phyloP scores from a whole-genome alignment of 2,113 vertebrate genomes.

The Chionis minor region DNA sequence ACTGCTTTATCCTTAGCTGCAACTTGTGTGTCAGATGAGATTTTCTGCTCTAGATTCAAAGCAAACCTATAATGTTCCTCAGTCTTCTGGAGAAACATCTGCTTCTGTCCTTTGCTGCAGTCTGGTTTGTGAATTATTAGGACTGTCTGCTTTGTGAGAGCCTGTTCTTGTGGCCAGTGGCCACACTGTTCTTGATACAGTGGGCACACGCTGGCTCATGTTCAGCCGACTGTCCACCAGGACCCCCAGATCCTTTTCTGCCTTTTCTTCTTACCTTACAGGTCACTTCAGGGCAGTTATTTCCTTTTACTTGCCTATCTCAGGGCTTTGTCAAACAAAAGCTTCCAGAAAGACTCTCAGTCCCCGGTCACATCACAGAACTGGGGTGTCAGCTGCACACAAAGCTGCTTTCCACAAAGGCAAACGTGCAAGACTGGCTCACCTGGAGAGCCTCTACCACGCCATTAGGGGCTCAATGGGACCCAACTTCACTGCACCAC shows the following conservation, averaged over 20 bases:
- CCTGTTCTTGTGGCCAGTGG: neutral
- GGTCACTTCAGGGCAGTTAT: neutral
- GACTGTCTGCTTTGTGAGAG: neutral
- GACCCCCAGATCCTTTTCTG: too few species aligned
- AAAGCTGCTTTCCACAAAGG: neutral
- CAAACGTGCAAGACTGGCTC: neutral
- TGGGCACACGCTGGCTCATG: too few species aligned
- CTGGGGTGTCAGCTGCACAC: neutral
- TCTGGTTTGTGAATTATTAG: neutral
- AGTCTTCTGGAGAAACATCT: neutral
- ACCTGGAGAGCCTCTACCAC: neutral
- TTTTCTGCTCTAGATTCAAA: neutral
- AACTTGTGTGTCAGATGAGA: neutral
- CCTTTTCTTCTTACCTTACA: neutral
- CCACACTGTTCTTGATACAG: too few species aligned
- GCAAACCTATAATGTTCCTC: neutral
- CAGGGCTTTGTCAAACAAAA: neutral
- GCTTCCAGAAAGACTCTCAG: neutral
- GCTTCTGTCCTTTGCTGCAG: neutral
- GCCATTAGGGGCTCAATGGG: neutral
- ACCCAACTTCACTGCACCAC: neutral
- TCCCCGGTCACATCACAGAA: neutral
- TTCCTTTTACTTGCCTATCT: neutral
- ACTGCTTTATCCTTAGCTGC: neutral
- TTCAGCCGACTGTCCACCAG: too few species aligned